These are phyloP conservation scores for Ophion ventricosus DNA, from an alignment of 2,888 invertebrate species.

Conservation along the genomic window DNA sequence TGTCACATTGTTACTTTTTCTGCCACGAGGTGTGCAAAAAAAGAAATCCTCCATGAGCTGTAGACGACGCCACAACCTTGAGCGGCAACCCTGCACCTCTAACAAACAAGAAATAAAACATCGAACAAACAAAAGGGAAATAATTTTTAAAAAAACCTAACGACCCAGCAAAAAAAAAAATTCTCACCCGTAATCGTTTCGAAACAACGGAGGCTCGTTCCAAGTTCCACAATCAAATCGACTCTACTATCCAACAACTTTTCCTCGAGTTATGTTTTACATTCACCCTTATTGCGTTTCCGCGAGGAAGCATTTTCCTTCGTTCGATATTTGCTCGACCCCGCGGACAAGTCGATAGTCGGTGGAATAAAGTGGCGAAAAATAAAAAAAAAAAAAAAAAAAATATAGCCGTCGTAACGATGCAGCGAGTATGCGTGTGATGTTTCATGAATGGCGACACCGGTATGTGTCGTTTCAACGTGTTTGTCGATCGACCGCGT, in stretches of 20 bases:
- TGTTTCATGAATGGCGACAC: constrained; percentile 17
- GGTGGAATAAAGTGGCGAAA: background rate
- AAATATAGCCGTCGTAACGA: background rate
- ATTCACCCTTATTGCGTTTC: background rate
- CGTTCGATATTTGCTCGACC: background rate
- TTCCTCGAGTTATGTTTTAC: background rate
- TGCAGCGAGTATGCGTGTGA: background rate
- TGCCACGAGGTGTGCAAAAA: background rate
- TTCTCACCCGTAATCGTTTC: background rate
- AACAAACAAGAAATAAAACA: background rate
- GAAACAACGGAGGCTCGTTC: background rate
- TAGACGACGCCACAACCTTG: background rate
- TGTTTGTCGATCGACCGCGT: background rate
- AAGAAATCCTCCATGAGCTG: background rate
- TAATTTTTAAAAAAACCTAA: background rate
- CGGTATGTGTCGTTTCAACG: constrained; percentile 14
- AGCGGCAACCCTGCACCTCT: background rate
- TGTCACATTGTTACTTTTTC: background rate
- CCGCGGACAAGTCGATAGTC: background rate
- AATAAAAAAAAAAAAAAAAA: background rate
- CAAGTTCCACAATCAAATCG: background rate
- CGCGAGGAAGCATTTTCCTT: background rate
- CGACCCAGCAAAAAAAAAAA: background rate
- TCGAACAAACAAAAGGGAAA: background rate
- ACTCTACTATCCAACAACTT: background rate